A percentile compares a stretch with the other conserved stretches of the same genome.
Evolutionary conservation across 2,113 vertebrate genomes (phyloP).

Genomic region (Narcine bancroftii): DNA sequence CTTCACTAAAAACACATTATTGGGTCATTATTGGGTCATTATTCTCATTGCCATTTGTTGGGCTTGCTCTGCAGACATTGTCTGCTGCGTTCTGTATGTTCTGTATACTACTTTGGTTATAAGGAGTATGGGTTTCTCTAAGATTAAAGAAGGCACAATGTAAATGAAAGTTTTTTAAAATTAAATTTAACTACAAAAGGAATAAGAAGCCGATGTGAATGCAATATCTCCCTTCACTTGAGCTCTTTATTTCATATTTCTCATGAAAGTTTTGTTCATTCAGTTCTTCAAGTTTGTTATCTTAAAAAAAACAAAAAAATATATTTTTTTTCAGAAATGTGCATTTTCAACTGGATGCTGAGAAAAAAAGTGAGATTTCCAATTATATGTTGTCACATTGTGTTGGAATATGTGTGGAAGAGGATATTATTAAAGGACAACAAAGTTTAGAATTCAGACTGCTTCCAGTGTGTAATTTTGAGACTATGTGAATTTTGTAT

Average conservation of each 20-base stretch:
- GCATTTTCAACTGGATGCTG: not conserved
- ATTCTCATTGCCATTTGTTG: not conserved
- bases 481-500: not conserved
- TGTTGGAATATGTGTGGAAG: not conserved
- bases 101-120: not conserved
- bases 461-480: conserved; percentile 13
- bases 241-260: not conserved
- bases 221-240: not conserved
- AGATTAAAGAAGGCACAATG: not conserved
- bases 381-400: not conserved
- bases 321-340: conserved; percentile 17
- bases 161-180: not conserved
- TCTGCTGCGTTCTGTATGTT: not conserved
- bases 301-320: conserved; percentile 1
- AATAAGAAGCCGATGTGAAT: not conserved
- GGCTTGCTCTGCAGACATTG: not conserved
- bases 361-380: not conserved
- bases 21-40: not conserved
- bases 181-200: not conserved
- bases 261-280: not conserved
- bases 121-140: not conserved
- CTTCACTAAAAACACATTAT: not conserved
- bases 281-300: not conserved
- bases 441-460: conserved; percentile 1
- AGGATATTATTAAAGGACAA: not conserved